Evolutionary conservation across 2,797 vertebrate species (phyloP), one percentile per base, ranked within the genome.

Genomic region (Sebastes diaconus): DNA sequence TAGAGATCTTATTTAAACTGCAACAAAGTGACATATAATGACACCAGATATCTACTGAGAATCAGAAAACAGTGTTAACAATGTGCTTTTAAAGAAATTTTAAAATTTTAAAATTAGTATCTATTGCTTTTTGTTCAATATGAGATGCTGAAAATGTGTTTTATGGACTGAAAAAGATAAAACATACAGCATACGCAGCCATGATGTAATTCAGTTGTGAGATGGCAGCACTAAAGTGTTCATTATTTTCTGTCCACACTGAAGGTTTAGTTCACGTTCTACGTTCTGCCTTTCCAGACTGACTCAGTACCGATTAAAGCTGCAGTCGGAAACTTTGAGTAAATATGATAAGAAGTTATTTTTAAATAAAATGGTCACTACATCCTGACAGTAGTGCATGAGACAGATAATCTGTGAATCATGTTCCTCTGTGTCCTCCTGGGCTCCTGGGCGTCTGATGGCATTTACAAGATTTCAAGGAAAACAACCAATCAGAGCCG

Each of bases 281-380:
- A 4, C 12, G 8, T 20, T 68, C 46, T 80, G 63, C 68, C 42
- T 65, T 27, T 61, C 25, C 54, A 16, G 29, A 59, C 25, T 72
- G 61, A 79, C 68, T 87, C 69, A 68, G 77, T 66, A 71, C 52
- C 66, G 63, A 70, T 83, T 89, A 86, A 81, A 42, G 39, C 39
- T 42, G 39, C 14, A 42, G 14, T 42, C 5, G 5, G 39, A 16
- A 42, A 39, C 36, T 39, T 39, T 39, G 12, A 39, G 36, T 6
- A 14, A 39, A 42, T 42, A 16, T 42, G 14, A 42, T 16, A 42
- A 42, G 39, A 42, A 42, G 39, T 42, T 42, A 14, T 42, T 42
- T 16, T 16, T 3, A 6, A 14, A 16, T 42, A 42, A 6, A 42
- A 42, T 42, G 14, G 13, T 42, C 39, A 42, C 39, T 16, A 42